Base-by-base conservation (phyloP, 2,113 vertebrate species). In the Ameiurus melas region DNA sequence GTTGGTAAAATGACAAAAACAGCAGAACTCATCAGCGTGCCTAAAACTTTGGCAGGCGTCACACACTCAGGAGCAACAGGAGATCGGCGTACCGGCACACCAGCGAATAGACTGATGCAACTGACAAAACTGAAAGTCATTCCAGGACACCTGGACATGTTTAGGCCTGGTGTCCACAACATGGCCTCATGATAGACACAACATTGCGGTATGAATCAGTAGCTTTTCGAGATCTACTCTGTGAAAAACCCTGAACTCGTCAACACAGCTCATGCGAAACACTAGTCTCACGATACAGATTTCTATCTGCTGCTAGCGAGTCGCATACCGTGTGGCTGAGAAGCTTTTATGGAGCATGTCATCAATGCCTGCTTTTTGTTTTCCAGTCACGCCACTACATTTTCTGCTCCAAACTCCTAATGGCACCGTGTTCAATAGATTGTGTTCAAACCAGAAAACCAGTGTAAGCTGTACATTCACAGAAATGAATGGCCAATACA, bases 111-210 rank as follows among this genome's bases (percentile, higher is more conserved):
- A 43, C 22, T 85, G 73, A 85, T 14, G 47, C 66, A 82, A 75
- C 82, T 57, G 55, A 62, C 79, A 36, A 68, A 88, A 66, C 36
- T 86, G 78, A 47, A 85, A 86, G 19, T 70, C 53, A 39, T 55
- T 80, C 81, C 73, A 83, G 60, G 85, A 89, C 64, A 85, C 66
- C 81, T 73, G 87, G 75, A 87, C 57, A 66, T 79, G 82, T 84
- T 82, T 85, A 66, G 64, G 22, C 75, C 60, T 64, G 25, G 85
- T 70, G 62, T 88, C 77, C 77, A 90, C 43, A 30, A 8, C 79
- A 90, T 12, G 6, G 25, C 62, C 39, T 55, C 30, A 25, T 80
- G 79, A 13, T 85, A 75, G 89, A 36, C 85, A 75, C 51, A 79
- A 81, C 87, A 88, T 43, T 53, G 39, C 70, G 83, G 43, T 71